Conservation (phyloP, 2,888 invertebrate species). For the Gortyna flavago region DNA sequence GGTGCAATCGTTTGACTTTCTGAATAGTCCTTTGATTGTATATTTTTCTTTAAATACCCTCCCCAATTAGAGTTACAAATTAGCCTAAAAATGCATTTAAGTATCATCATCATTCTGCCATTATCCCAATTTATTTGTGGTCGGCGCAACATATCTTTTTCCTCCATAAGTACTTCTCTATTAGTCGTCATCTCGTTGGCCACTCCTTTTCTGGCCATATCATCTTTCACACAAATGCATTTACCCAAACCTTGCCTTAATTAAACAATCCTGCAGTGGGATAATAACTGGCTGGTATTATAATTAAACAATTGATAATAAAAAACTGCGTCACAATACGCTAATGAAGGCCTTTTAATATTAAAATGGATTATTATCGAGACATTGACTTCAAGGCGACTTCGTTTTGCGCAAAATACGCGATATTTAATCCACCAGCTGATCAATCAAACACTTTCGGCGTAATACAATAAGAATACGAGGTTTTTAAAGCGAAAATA, state of each 20-base stretch:
- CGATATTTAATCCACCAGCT: slow-evolving; percentile 22
- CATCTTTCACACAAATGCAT: background rate
- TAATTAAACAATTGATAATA: background rate
- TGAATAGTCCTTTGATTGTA: background rate
- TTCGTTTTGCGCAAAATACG: slow-evolving; percentile 32
- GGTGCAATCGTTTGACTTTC: background rate
- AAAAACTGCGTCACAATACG: slow-evolving; percentile 8
- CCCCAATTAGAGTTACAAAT: background rate
- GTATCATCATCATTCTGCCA: background rate
- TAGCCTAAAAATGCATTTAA: background rate
- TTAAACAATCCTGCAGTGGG: background rate
- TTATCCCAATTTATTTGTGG: background rate
- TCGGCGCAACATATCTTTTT: background rate
- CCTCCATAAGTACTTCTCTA: background rate
- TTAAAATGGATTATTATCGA: slow-evolving; percentile 8
- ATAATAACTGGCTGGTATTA: background rate
- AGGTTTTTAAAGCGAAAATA: slow-evolving; percentile 14
- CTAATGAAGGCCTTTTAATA: slow-evolving; percentile 13
- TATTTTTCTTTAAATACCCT: background rate
- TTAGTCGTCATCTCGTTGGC: background rate
- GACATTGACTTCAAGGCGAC: slow-evolving; percentile 41
- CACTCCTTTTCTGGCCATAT: background rate
- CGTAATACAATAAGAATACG: slow-evolving; percentile 24
- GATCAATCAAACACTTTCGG: slow-evolving; percentile 37
- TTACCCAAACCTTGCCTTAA: background rate